phyloP scores from a whole-genome alignment of 2,113 vertebrate species.

The Pitta sordida region DNA sequence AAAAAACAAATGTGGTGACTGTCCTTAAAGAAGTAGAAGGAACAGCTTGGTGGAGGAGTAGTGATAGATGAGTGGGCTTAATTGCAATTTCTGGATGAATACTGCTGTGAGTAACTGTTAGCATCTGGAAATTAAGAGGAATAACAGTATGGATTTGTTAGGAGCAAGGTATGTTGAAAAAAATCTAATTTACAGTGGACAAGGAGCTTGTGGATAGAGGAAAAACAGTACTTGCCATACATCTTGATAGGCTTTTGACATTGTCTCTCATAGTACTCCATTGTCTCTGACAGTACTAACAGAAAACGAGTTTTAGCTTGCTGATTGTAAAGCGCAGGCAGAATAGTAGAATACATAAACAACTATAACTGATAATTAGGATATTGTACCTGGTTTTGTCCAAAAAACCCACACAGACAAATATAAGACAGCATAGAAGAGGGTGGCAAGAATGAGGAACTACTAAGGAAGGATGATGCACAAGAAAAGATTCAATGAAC shows the following conservation, averaged over 20 bases:
- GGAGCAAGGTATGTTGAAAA: background rate
- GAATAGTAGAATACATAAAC: background rate
- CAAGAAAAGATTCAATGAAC: background rate
- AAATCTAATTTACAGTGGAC: background rate
- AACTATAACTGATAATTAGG: background rate
- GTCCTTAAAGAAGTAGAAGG: background rate
- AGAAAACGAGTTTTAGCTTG: background rate
- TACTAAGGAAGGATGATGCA: background rate
- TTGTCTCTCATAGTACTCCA: background rate
- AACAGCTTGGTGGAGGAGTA: slow-evolving; percentile 5
- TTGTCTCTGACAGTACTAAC: background rate
- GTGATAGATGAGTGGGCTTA: background rate
- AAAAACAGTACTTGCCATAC: background rate
- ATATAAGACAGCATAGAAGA: background rate
- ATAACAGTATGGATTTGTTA: background rate
- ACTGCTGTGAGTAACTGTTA: background rate
- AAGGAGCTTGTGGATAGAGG: background rate
- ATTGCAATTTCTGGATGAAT: slow-evolving; percentile 16
- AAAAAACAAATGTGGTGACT: background rate
- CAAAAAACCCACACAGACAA: background rate
- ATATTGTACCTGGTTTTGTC: background rate
- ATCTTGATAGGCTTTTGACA: background rate
- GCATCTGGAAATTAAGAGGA: background rate
- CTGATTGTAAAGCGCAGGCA: background rate
- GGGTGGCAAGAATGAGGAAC: background rate